These are phyloP conservation scores for Festucalex cinctus DNA, from an alignment of 2,113 vertebrate species.

Conservation along the genomic window DNA sequence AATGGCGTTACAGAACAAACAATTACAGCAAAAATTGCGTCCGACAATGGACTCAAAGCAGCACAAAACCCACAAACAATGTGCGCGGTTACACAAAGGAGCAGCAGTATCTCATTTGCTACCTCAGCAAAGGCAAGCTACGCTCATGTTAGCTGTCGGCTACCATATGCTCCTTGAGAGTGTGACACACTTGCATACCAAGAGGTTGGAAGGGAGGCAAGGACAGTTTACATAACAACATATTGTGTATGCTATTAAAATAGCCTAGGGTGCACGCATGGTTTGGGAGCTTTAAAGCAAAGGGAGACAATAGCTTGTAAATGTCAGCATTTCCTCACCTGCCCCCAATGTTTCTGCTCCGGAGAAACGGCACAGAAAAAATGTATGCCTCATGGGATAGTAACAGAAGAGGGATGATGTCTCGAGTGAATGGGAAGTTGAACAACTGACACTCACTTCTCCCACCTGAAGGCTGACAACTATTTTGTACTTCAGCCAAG, in stretches of 20 bases:
- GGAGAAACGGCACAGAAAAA: too few species aligned
- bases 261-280: neutral
- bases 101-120: slow-evolving; percentile 3
- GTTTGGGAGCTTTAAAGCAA: neutral
- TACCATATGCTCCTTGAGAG: slow-evolving; percentile 28
- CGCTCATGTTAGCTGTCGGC: slow-evolving; percentile 42
- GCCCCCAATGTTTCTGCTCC: too few species aligned
- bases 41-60: neutral
- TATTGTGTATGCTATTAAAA: slow-evolving; percentile 2
- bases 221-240: neutral
- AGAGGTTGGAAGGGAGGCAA: slow-evolving; percentile 11
- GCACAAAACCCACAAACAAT: neutral
- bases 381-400: too few species aligned
- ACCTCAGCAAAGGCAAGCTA: slow-evolving; percentile 6
- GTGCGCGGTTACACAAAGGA: too few species aligned
- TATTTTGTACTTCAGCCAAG: too few species aligned
- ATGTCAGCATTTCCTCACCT: neutral
- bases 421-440: too few species aligned
- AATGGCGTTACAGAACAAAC: slow-evolving; percentile 13
- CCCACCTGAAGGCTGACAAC: too few species aligned
- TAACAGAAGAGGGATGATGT: too few species aligned
- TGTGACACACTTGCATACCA: slow-evolving; percentile 2
- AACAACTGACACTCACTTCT: too few species aligned
- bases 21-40: neutral
- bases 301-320: neutral